Conservation (phyloP, 2,797 vertebrate genomes). For the Coluber constrictor region DNA sequence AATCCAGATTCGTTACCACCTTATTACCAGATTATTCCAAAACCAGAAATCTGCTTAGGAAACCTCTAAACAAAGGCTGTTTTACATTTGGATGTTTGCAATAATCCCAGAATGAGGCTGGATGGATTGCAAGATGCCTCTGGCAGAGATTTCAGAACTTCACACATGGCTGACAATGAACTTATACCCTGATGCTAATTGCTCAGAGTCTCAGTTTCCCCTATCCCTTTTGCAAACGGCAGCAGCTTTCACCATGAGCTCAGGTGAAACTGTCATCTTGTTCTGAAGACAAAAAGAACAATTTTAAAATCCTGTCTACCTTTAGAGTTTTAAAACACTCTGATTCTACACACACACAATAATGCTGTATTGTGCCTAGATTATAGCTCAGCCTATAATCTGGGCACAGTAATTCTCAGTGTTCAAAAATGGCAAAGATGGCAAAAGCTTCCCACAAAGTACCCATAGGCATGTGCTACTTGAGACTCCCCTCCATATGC, state of each 20-base stretch:
- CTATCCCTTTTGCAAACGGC: conserved; percentile 1
- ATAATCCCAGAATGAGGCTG: conserved; percentile 10
- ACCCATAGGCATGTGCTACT: background rate
- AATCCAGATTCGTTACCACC: background rate
- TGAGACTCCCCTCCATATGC: background rate
- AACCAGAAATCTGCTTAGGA: background rate
- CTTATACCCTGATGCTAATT: conserved; percentile 15
- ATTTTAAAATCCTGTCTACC: background rate
- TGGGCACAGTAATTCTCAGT: background rate
- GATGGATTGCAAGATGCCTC: conserved; percentile 3
- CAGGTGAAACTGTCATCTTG: conserved; percentile 12
- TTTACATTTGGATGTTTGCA: conserved; percentile 4
- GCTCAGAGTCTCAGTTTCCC: conserved; percentile 7
- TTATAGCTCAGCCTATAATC: background rate
- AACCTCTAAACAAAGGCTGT: background rate
- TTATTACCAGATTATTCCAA: background rate
- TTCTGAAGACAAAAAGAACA: background rate
- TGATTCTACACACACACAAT: background rate
- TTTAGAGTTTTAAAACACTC: background rate
- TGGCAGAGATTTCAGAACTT: conserved; percentile 18
- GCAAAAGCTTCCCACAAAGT: background rate
- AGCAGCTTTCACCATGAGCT: conserved; percentile 29
- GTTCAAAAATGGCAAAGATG: background rate
- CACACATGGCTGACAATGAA: conserved; percentile 7
- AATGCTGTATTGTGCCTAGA: background rate